A percentile compares a stretch with the other conserved stretches of the same genome.
Evolutionary conservation across 1,140 invertebrate genomes (phyloP).

Genomic region (Camponotus floridanus): DNA sequence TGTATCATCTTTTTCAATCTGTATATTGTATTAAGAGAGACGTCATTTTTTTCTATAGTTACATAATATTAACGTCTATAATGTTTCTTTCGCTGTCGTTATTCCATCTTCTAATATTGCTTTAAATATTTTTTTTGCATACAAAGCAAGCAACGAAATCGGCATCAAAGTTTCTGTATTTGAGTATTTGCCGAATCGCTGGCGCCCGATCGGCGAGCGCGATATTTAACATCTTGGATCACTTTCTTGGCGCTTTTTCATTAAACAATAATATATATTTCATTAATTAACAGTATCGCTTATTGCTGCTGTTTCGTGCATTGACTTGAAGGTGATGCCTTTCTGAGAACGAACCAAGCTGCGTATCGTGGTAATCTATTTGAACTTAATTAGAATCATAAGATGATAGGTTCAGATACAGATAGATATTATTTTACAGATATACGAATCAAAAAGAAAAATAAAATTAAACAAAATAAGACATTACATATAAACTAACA

Average conservation of each 20-base stretch:
- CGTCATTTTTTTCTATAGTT: background rate
- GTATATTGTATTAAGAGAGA: constrained; percentile 12
- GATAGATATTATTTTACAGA: background rate
- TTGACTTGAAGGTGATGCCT: constrained; percentile 73
- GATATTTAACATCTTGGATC: constrained; percentile 50
- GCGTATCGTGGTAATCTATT: constrained; percentile 37
- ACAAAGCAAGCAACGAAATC: constrained; percentile 13
- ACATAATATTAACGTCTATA: constrained; percentile 3
- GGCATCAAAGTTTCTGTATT: constrained; percentile 22
- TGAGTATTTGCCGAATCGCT: constrained; percentile 40
- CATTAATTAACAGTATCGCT: constrained; percentile 71
- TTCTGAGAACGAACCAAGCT: constrained; percentile 71
- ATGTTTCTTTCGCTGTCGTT: constrained; percentile 7
- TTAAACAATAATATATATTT: constrained; percentile 52
- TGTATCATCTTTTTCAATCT: background rate
- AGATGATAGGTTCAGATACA: background rate
- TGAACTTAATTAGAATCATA: background rate
- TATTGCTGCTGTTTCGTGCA: constrained; percentile 78
- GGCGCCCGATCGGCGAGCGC: constrained; percentile 48
- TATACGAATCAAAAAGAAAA: background rate
- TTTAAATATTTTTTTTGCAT: background rate
- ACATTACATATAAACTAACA: too few relatives aligned
- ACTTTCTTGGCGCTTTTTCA: constrained; percentile 64
- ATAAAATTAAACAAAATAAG: too few relatives aligned
- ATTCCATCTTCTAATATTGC: constrained; percentile 11